Percentiles rank a stretch among this genome's conserved stretches.
Conservation (phyloP, 2,888 invertebrate species). For the Adela reaumurella region DNA sequence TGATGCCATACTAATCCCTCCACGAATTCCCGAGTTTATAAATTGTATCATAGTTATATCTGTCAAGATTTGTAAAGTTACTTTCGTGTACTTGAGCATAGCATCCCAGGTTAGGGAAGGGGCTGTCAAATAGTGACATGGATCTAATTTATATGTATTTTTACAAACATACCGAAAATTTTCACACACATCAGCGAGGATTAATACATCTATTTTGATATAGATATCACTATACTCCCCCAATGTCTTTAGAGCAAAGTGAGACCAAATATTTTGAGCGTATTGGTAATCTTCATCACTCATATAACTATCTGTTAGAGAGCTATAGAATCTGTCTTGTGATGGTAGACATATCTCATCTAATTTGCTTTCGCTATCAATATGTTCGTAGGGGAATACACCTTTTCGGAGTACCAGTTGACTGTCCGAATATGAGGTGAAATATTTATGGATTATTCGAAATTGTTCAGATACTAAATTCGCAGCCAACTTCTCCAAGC, state of each 20-base stretch:
- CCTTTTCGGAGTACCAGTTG: conserved; percentile 11
- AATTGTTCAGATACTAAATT: conserved; percentile 17
- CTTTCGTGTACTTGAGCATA: too few species aligned
- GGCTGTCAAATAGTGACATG: too few species aligned
- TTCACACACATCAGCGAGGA: conserved; percentile 26
- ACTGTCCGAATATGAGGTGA: conserved; percentile 15
- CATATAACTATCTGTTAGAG: conserved; percentile 5
- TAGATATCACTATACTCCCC: neutral
- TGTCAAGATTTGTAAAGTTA: too few species aligned
- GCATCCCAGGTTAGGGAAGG: too few species aligned
- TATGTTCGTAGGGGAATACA: neutral
- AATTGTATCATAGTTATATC: too few species aligned
- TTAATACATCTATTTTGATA: conserved; percentile 10
- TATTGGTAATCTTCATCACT: conserved; percentile 12
- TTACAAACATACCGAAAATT: conserved; percentile 37
- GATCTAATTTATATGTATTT: too few species aligned
- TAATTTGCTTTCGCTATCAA: neutral
- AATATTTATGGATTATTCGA: conserved; percentile 36
- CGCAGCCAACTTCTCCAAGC: neutral
- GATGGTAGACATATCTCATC: neutral
- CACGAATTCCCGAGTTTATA: too few species aligned
- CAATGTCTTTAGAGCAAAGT: neutral
- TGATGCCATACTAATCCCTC: too few species aligned
- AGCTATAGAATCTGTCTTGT: too few species aligned
- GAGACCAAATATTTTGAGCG: neutral